phyloP scores from a whole-genome alignment of 2,113 vertebrate genomes.

The Microtus oregoni region DNA sequence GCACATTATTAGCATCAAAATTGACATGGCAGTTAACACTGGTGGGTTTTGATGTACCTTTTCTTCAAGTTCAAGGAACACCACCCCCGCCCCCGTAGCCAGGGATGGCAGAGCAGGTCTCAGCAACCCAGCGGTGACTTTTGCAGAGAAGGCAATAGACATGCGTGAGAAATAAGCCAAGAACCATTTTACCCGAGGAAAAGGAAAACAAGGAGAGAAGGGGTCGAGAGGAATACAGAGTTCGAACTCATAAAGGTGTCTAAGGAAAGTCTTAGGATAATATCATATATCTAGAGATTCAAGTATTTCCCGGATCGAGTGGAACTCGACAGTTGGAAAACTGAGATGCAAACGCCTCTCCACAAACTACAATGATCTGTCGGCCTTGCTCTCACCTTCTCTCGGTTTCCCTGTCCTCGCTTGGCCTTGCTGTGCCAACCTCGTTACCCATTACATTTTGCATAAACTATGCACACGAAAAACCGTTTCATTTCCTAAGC shows the following conservation, averaged over 20 bases:
- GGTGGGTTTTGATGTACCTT: constrained; percentile 94
- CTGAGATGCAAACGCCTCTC: constrained; percentile 73
- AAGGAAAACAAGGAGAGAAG: constrained; percentile 46
- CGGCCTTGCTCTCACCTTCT: constrained; percentile 51
- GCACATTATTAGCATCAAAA: constrained; percentile 99
- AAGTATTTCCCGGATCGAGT: constrained; percentile 89
- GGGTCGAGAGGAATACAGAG: background rate
- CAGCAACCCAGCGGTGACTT: constrained; percentile 87
- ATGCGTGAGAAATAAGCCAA: constrained; percentile 82
- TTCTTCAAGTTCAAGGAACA: constrained; percentile 92
- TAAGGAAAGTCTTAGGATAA: constrained; percentile 80
- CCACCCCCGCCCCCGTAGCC: constrained; percentile 87
- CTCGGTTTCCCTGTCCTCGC: constrained; percentile 52
- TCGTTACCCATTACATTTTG: background rate
- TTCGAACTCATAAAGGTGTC: constrained; percentile 77
- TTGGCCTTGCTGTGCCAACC: constrained; percentile 35
- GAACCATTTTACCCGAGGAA: constrained; percentile 69
- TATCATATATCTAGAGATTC: constrained; percentile 85
- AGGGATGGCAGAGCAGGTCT: constrained; percentile 86
- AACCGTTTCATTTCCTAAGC: constrained; percentile 39
- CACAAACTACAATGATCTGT: constrained; percentile 51
- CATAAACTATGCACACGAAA: constrained; percentile 64
- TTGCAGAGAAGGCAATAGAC: constrained; percentile 83
- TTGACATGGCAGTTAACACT: constrained; percentile 96
- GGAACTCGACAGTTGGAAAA: constrained; percentile 78